phyloP scores from a whole-genome alignment of 2,797 vertebrate genomes.

The Antennarius maculatus region DNA sequence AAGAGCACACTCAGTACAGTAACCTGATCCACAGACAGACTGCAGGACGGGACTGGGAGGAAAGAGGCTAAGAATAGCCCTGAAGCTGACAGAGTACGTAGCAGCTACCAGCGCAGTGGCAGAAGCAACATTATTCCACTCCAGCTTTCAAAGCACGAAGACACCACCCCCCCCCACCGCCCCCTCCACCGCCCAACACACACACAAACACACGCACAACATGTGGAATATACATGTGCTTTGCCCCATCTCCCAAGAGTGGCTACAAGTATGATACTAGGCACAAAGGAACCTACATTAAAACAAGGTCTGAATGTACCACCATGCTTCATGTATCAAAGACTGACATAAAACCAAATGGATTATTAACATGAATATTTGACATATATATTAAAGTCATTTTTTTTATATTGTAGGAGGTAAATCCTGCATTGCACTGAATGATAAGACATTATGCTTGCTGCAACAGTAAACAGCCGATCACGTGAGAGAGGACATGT shows the following conservation, averaged over 20 bases:
- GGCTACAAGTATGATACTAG: slow-evolving; percentile 24
- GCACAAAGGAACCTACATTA: slow-evolving; percentile 20
- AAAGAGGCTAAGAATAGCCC: slow-evolving; percentile 76
- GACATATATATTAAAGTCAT: background rate
- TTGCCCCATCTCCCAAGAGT: slow-evolving; percentile 45
- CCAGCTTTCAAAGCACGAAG: slow-evolving; percentile 43
- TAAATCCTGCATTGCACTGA: slow-evolving; percentile 24
- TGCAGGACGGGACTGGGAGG: slow-evolving; percentile 74
- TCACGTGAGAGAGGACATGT: slow-evolving; percentile 67
- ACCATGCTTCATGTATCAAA: background rate
- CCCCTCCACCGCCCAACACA: no score
- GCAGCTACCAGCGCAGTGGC: slow-evolving; percentile 11
- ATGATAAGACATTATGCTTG: slow-evolving; percentile 50
- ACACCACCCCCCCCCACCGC: background rate
- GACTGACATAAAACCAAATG: slow-evolving; percentile 11
- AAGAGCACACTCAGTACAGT: slow-evolving; percentile 60
- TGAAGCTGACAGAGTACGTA: slow-evolving; percentile 54
- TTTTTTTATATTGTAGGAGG: slow-evolving; percentile 25
- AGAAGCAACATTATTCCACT: slow-evolving; percentile 47
- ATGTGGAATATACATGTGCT: slow-evolving; percentile 59
- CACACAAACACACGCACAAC: slow-evolving; percentile 19
- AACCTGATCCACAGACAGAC: slow-evolving; percentile 76
- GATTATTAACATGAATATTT: slow-evolving; percentile 6
- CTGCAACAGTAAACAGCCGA: slow-evolving; percentile 72
- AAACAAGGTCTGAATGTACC: slow-evolving; percentile 10